Conservation (phyloP, 1,140 invertebrate genomes). For the Acromyrmex heyeri region DNA sequence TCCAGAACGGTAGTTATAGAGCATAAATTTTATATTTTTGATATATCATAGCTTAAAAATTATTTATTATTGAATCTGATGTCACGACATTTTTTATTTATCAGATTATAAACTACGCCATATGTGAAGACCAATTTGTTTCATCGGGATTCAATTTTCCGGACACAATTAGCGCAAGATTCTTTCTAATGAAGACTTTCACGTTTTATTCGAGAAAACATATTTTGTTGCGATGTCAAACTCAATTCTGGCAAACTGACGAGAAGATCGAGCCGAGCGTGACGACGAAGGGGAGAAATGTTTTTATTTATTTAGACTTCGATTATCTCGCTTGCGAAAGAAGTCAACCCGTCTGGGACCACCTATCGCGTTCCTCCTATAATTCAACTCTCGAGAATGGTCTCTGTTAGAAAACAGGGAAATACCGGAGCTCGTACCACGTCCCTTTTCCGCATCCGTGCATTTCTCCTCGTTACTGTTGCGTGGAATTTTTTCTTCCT, state of each 20-base stretch:
- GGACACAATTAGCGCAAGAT: no score
- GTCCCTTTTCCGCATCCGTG: conserved; percentile 61
- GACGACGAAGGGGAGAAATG: conserved; percentile 62
- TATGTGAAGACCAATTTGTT: no score
- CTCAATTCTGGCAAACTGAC: conserved; percentile 77
- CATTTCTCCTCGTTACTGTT: conserved; percentile 38
- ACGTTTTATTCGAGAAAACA: not conserved
- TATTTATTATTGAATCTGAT: no score
- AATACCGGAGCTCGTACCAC: conserved; percentile 68
- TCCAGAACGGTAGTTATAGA: no score
- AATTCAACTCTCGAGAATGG: conserved; percentile 80
- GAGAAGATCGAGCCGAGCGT: conserved; percentile 67
- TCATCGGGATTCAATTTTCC: no score
- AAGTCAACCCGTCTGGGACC: conserved; percentile 80
- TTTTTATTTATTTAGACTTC: conserved; percentile 83
- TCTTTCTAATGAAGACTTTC: not conserved
- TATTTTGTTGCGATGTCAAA: conserved; percentile 56
- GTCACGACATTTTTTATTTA: no score
- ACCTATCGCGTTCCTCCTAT: conserved; percentile 80
- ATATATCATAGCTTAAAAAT: no score
- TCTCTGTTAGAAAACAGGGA: conserved; percentile 75
- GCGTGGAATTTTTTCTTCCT: conserved; percentile 16
- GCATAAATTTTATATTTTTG: no score
- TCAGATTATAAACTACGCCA: no score
- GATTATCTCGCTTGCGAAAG: conserved; percentile 81